Conservation (phyloP, 2,888 invertebrate genomes). For the Lochmaea capreae region DNA sequence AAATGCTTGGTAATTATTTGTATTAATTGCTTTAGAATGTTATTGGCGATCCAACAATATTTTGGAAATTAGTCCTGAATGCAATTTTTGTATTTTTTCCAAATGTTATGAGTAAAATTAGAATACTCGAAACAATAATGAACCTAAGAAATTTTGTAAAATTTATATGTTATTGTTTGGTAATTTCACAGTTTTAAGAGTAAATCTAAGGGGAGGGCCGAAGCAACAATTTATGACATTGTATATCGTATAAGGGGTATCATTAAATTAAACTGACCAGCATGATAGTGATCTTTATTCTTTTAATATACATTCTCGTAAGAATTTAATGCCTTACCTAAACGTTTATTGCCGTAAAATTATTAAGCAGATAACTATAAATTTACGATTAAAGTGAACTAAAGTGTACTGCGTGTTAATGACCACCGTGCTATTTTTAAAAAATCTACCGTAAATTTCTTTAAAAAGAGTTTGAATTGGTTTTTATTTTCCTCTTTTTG, state of each 20-base stretch:
- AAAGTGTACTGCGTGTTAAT: not conserved
- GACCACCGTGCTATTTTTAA: not conserved
- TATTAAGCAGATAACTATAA: constrained; percentile 5
- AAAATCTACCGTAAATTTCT: not conserved
- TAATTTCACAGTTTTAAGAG: constrained; percentile 5
- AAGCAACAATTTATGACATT: constrained; percentile 20
- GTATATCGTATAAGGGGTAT: constrained; percentile 20
- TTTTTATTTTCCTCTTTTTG: not conserved
- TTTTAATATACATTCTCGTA: constrained; percentile 20
- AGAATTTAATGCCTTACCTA: constrained; percentile 10
- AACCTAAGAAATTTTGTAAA: not conserved
- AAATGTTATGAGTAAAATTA: not conserved
- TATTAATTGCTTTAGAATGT: no score
- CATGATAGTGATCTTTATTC: constrained; percentile 17
- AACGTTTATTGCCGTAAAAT: constrained; percentile 3
- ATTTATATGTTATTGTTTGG: not conserved
- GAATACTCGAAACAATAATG: constrained; percentile 9
- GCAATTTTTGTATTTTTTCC: no score
- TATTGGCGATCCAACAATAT: no score
- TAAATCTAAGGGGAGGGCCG: constrained; percentile 19
- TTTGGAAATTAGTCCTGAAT: no score
- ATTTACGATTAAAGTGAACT: constrained; percentile 1
- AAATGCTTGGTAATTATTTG: no score
- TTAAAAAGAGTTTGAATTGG: not conserved
- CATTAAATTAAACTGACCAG: constrained; percentile 24